Conservation (phyloP, 2,113 vertebrate species). For the Pundamilia nyererei region DNA sequence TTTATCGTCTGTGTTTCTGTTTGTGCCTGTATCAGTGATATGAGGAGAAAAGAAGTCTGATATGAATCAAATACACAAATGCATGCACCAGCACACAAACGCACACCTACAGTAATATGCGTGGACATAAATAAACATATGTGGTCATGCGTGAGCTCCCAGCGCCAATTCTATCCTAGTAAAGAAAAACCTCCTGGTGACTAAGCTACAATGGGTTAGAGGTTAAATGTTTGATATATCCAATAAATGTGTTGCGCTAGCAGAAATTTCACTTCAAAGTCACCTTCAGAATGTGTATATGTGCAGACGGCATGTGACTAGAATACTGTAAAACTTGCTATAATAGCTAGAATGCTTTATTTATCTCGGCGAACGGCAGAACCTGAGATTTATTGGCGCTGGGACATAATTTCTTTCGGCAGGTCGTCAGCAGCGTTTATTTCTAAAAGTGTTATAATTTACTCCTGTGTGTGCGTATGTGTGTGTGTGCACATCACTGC, state of each 20-base stretch:
- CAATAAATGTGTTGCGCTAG: conserved; percentile 18
- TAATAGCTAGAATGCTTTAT: conserved; percentile 13
- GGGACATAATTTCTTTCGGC: conserved; percentile 31
- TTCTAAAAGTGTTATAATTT: conserved; percentile 15
- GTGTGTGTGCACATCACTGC: background rate
- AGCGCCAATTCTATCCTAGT: background rate
- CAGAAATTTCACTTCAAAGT: conserved; percentile 22
- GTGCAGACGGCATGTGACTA: background rate
- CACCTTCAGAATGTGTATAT: conserved; percentile 18
- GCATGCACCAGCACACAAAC: background rate
- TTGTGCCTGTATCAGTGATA: background rate
- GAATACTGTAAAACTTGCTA: conserved; percentile 17
- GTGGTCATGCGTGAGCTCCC: background rate
- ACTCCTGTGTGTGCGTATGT: background rate
- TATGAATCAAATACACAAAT: background rate
- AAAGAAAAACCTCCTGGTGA: background rate
- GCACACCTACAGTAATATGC: background rate
- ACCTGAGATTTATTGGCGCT: conserved; percentile 4
- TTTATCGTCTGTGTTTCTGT: background rate
- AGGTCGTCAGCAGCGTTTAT: conserved; percentile 10
- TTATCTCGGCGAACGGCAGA: background rate
- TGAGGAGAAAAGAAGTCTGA: background rate
- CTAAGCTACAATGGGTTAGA: background rate
- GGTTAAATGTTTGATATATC: conserved; percentile 25
- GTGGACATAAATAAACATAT: background rate